Conservation (phyloP, 35 echinoderm and acorn worm genomes). For the Chiridota heheva region DNA sequence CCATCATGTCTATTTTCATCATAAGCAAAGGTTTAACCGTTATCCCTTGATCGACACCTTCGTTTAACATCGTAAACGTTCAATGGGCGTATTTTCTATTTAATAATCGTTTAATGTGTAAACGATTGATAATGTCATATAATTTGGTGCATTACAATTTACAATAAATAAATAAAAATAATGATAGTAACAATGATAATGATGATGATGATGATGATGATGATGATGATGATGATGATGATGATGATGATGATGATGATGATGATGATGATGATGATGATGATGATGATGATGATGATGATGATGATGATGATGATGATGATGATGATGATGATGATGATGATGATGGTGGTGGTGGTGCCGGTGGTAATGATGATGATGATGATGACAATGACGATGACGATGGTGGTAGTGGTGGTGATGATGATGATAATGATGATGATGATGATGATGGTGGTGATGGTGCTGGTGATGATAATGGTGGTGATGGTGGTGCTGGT, state of each 20-base stretch:
- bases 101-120: no score
- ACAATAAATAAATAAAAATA: background rate
- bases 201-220: conserved; percentile 15
- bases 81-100: no score
- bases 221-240: background rate
- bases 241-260: background rate
- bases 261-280: conserved; percentile 22
- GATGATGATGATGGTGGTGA: background rate
- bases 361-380: background rate
- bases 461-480: background rate
- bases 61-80: no score
- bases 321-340: conserved; percentile 17
- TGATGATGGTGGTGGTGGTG: background rate
- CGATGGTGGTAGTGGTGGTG: background rate
- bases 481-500: conserved; percentile 10
- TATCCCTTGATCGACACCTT: no score
- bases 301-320: conserved; percentile 21
- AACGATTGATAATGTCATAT: no score
- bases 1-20: no score
- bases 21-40: no score
- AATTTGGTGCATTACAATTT: background rate
- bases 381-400: background rate
- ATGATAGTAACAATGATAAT: background rate
- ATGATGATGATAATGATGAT: background rate
- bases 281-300: conserved; percentile 7